Evolutionary conservation across 1,140 invertebrate genomes (phyloP).

Genomic region (Heliconius hewitsoni): DNA sequence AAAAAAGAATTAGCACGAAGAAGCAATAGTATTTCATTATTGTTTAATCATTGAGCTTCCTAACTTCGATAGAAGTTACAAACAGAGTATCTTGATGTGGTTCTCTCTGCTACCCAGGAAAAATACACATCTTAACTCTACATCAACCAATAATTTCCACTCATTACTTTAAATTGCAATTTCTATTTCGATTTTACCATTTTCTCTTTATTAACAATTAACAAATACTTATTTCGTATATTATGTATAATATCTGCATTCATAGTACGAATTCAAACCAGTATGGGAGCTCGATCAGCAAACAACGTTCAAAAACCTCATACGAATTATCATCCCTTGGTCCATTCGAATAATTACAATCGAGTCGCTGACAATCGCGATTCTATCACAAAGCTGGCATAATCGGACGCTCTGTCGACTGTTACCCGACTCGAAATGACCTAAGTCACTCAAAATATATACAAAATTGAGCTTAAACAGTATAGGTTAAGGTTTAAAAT

Average conservation of each 20-base stretch:
- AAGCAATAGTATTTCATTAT: too few relatives aligned
- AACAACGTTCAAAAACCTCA: constrained; percentile 68
- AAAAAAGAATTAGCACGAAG: too few relatives aligned
- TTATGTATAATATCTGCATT: constrained; percentile 2
- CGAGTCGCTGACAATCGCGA: constrained; percentile 79
- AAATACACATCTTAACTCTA: too few relatives aligned
- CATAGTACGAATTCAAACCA: constrained; percentile 18
- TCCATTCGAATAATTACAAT: constrained; percentile 77
- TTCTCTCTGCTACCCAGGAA: too few relatives aligned
- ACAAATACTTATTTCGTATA: not conserved
- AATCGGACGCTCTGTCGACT: constrained; percentile 75
- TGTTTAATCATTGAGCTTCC: too few relatives aligned
- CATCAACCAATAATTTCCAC: too few relatives aligned
- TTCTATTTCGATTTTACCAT: too few relatives aligned
- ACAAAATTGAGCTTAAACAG: constrained; percentile 48
- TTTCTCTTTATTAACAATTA: too few relatives aligned
- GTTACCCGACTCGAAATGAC: constrained; percentile 47
- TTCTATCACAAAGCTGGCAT: constrained; percentile 78
- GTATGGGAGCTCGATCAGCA: constrained; percentile 51
- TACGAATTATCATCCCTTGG: constrained; percentile 67
- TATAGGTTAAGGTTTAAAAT: constrained; percentile 36
- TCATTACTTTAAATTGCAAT: too few relatives aligned
- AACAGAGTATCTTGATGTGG: too few relatives aligned
- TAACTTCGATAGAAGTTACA: too few relatives aligned
- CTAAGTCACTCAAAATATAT: constrained; percentile 31